A percentile compares a stretch with the other conserved stretches of the same genome.
phyloP scores from a whole-genome alignment of 2,113 vertebrate genomes.

The Scophthalmus maximus region DNA sequence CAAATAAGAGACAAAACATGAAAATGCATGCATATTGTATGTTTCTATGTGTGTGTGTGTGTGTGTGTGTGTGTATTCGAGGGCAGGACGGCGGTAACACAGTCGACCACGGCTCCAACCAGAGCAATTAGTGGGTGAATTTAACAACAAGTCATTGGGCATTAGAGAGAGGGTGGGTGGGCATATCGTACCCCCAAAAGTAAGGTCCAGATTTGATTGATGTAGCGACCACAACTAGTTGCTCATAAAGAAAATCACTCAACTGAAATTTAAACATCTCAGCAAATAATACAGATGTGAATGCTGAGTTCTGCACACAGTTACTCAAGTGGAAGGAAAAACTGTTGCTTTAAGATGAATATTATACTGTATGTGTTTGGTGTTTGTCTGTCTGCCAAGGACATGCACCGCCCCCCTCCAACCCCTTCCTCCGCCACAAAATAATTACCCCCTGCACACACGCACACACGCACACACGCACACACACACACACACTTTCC shows the following conservation, averaged over 20 bases:
- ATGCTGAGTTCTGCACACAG: background rate
- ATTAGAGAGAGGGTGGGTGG: background rate
- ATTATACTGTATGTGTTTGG: conserved; percentile 24
- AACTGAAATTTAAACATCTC: no score
- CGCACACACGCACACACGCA: conserved; percentile 36
- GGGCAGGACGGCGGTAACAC: conserved; percentile 55
- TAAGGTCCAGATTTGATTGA: no score
- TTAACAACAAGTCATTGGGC: conserved; percentile 62
- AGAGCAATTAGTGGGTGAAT: conserved; percentile 65
- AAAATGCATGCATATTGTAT: background rate
- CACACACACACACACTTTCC: conserved; percentile 35
- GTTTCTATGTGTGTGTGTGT: conserved; percentile 14
- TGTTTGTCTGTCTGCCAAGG: conserved; percentile 50
- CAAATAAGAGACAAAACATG: conserved; percentile 40
- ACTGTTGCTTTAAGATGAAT: conserved; percentile 25
- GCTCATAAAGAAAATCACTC: no score
- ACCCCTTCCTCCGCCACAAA: conserved; percentile 21
- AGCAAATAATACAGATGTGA: background rate
- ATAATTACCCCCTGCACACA: conserved; percentile 43
- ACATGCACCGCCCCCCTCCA: conserved; percentile 27
- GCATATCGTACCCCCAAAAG: no score
- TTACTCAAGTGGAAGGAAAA: no score
- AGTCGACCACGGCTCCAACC: conserved; percentile 64
- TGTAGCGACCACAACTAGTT: no score
- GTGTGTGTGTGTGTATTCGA: conserved; percentile 32